Base-by-base conservation (phyloP, 1,140 invertebrate species). In the Triops longicaudatus region DNA sequence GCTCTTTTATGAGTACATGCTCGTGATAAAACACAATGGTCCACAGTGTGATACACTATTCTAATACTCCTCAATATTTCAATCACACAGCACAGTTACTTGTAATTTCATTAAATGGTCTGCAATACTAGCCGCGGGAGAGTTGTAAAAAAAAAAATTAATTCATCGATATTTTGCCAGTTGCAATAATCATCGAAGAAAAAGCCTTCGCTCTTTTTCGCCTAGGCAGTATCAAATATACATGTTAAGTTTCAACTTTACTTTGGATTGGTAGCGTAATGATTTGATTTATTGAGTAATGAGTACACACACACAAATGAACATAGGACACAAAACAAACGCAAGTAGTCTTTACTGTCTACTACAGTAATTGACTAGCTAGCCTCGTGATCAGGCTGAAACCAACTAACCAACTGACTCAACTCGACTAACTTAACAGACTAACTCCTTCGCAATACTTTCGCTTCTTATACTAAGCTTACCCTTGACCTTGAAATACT, bases 151-250 rank as follows among this genome's bases (percentile, higher is more conserved):
- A 26, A 75, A 82, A 7, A 82, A 80, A 14, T 77, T 26, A 72
- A 82, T 78, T 83, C 81, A 1, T 76, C 72, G 11, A 83, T 82
- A 37, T 76, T 73, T 28, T 42, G 71, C 83, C 83, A 83, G 76
- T 83, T 83, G 73, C 83, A 83, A 74, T 82, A 83, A 76, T 83
- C 83, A 73, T 83, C 79, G 76, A 83, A 83, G 74, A 81, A 83
- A 73, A 77, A 74, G 6, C 82, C 82, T 26, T 77, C 50, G 10
- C 50, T 14, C 22, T 22, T 14, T 63, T 63, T 22, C n/a, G 22
- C n/a, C 50, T 63, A 63, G 6, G n/a, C 9, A 4, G 2, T 7
- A 2, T 37, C 31, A 37, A 37, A 37, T 37, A 37, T 2, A 37
- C 31, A 37, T 7, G 7, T 4, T 1, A 63, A 63, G 10, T 17